These are phyloP conservation scores for Leucophenga maculata DNA, from an alignment of 2,888 invertebrate genomes.

Conservation along the genomic window DNA sequence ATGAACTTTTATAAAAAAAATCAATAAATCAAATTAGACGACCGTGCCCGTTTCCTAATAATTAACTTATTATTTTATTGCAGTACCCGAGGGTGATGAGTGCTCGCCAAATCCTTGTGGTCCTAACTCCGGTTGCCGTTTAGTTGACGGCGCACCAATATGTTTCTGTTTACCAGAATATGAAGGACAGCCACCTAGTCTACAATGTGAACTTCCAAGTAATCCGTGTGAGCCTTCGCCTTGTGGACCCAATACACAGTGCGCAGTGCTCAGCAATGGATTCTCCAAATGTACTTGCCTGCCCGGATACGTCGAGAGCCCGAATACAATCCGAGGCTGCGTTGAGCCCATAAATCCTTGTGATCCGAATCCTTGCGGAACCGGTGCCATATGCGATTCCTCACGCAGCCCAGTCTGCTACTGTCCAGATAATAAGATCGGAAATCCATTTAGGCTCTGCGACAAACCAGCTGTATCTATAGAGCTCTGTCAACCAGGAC, in stretches of 20 bases:
- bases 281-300: conserved; percentile 91
- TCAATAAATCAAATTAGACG: background rate
- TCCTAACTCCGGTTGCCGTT: conserved; percentile 85
- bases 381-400: conserved; percentile 85
- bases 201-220: conserved; percentile 80
- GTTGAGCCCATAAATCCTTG: conserved; percentile 85
- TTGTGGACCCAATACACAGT: conserved; percentile 91
- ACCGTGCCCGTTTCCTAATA: no score
- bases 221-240: conserved; percentile 89
- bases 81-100: conserved; percentile 90
- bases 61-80: conserved; percentile 54
- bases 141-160: conserved; percentile 81
- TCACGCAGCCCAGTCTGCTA: conserved; percentile 85
- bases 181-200: conserved; percentile 86
- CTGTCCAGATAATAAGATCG: conserved; percentile 86
- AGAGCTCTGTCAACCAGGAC: conserved; percentile 84
- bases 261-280: conserved; percentile 82
- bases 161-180: conserved; percentile 92
- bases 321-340: conserved; percentile 90
- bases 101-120: conserved; percentile 89
- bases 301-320: conserved; percentile 86
- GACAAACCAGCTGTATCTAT: conserved; percentile 76
- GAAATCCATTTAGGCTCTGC: conserved; percentile 87
- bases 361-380: conserved; percentile 86
- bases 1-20: no score